Percentiles rank a stretch among this genome's conserved stretches.
These are phyloP conservation scores for Empidonax traillii DNA, from an alignment of 2,113 vertebrate species.

Conservation along the genomic window DNA sequence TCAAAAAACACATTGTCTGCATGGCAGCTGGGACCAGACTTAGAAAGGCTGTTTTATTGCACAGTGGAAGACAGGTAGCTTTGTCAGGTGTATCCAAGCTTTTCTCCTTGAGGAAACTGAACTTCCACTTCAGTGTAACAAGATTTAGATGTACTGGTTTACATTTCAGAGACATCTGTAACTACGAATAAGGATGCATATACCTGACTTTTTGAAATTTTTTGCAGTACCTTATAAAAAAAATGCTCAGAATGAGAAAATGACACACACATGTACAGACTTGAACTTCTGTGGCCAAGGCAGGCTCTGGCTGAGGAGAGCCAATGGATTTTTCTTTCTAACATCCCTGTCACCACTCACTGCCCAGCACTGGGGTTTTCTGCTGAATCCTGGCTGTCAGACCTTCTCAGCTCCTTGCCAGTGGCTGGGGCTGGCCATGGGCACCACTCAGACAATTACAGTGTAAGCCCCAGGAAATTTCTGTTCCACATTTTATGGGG, in stretches of 20 bases:
- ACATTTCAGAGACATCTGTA: neutral
- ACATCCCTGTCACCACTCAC: neutral
- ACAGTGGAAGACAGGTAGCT: neutral
- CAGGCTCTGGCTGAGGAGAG: neutral
- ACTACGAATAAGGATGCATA: neutral
- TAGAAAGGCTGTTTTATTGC: neutral
- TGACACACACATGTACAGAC: accelerated
- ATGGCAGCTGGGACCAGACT: neutral
- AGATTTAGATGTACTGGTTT: neutral
- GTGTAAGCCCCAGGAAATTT: neutral
- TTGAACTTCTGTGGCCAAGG: neutral
- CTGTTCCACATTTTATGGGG: neutral
- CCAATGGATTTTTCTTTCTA: neutral
- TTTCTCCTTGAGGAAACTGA: neutral
- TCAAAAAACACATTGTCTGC: neutral
- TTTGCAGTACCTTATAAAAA: neutral
- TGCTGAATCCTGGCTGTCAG: neutral
- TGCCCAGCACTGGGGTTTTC: neutral
- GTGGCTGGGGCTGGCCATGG: neutral
- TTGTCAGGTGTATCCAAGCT: neutral
- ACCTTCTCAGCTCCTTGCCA: neutral
- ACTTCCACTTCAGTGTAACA: neutral
- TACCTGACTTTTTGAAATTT: neutral
- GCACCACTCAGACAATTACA: neutral
- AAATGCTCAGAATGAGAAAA: neutral